Evolutionary conservation across 92 coral and sea anemone species (phyloP).

Genomic region (Porites cylindrica): DNA sequence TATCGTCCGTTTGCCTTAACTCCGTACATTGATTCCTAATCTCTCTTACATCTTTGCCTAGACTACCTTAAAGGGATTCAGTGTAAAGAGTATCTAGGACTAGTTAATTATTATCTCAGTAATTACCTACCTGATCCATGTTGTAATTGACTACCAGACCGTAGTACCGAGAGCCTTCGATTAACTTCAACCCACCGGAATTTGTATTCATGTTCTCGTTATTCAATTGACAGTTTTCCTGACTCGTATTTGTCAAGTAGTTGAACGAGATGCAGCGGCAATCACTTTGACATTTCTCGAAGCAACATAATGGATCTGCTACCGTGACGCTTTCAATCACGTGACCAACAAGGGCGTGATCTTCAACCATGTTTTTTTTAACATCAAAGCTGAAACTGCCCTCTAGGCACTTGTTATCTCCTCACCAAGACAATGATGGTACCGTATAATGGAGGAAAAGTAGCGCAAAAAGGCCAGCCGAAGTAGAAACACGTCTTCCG

Average conservation of each 20-base stretch:
- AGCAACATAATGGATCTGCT: not conserved
- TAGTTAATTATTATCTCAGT: not conserved
- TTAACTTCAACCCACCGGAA: not conserved
- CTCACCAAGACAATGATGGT: not conserved
- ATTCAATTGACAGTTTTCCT: conserved; percentile 15
- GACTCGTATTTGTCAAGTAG: not conserved
- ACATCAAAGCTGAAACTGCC: conserved; percentile 20
- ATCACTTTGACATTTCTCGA: not conserved
- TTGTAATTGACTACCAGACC: not conserved
- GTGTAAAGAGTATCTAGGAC: not conserved
- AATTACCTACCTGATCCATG: not conserved
- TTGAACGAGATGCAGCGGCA: conserved; percentile 30
- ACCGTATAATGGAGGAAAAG: not conserved
- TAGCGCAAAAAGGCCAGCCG: no score
- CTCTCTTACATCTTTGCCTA: no score
- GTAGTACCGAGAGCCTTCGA: conserved; percentile 1
- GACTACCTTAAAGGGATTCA: no score
- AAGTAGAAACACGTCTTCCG: no score
- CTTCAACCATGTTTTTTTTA: not conserved
- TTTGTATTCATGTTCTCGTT: conserved; percentile 18
- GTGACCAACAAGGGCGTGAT: conserved; percentile 17
- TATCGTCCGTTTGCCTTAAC: no score
- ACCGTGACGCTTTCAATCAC: not conserved
- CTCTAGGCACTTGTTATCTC: not conserved
- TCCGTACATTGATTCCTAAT: no score